Percentiles rank a stretch among this genome's conserved stretches.
Conservation (phyloP, 2,113 vertebrate genomes). For the Echinops telfairi region DNA sequence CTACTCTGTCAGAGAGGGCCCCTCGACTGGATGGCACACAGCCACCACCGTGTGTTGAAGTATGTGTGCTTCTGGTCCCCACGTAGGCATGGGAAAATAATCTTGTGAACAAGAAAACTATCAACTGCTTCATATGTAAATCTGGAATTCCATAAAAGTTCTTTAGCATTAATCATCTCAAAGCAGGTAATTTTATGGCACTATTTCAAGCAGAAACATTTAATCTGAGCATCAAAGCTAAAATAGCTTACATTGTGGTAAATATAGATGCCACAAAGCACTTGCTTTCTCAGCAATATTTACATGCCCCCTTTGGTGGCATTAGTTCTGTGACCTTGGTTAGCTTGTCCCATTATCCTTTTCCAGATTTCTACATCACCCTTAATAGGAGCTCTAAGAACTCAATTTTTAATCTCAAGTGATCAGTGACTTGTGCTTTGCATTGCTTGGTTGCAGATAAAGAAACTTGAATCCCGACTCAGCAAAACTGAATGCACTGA, state of each 20-base stretch:
- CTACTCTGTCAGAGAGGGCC: neutral
- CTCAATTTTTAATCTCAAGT: fast-evolving
- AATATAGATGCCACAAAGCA: neutral
- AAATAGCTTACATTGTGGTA: neutral
- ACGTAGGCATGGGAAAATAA: fast-evolving
- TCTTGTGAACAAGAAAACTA: fast-evolving
- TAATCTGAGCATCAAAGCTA: fast-evolving
- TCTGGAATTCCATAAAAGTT: fast-evolving
- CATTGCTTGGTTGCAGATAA: conserved; percentile 90
- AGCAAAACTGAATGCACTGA: conserved; percentile 94
- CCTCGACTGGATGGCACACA: neutral
- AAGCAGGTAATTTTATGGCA: fast-evolving
- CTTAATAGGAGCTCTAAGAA: neutral
- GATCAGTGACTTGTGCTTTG: neutral
- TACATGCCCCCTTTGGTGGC: neutral
- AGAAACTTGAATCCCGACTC: conserved; percentile 95
- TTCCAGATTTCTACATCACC: neutral
- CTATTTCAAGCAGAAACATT: fast-evolving
- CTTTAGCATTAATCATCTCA: fast-evolving
- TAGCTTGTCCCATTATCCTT: neutral
- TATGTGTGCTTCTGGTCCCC: neutral
- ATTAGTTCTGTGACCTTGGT: neutral
- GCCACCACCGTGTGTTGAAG: neutral
- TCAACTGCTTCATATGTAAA: fast-evolving
- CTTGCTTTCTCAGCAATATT: neutral